Conservation (phyloP, 2,113 vertebrate genomes). For the Miniopterus natalensis region DNA sequence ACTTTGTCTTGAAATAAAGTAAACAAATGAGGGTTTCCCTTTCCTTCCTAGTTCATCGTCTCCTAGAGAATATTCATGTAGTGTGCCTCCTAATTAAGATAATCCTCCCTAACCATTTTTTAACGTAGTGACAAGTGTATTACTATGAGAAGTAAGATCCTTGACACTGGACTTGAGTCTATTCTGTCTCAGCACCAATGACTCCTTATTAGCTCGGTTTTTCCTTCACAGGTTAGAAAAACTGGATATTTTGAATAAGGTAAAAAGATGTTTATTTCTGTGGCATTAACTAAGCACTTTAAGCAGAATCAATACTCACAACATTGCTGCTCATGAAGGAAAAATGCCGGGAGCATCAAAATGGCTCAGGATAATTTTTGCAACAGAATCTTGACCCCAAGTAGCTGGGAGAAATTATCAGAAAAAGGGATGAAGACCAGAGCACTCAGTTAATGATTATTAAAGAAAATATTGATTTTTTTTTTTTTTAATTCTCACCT, state of each 20-base stretch:
- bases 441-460: background rate
- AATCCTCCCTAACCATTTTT: background rate
- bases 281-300: background rate
- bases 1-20: constrained; percentile 13
- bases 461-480: background rate
- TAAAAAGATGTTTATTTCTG: background rate
- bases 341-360: background rate
- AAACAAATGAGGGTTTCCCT: background rate
- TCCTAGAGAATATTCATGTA: background rate
- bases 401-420: background rate
- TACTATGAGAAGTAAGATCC: background rate
- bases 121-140: background rate
- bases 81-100: background rate
- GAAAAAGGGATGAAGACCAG: background rate
- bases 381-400: background rate
- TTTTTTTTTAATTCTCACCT: too few relatives aligned
- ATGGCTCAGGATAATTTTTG: background rate
- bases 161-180: background rate
- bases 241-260: background rate
- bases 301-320: background rate
- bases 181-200: background rate
- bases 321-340: background rate
- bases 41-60: background rate
- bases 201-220: background rate
- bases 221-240: constrained; percentile 41